These are phyloP conservation scores for Meghimatium bilineatum DNA, from an alignment of 2,888 invertebrate genomes.

Conservation along the genomic window DNA sequence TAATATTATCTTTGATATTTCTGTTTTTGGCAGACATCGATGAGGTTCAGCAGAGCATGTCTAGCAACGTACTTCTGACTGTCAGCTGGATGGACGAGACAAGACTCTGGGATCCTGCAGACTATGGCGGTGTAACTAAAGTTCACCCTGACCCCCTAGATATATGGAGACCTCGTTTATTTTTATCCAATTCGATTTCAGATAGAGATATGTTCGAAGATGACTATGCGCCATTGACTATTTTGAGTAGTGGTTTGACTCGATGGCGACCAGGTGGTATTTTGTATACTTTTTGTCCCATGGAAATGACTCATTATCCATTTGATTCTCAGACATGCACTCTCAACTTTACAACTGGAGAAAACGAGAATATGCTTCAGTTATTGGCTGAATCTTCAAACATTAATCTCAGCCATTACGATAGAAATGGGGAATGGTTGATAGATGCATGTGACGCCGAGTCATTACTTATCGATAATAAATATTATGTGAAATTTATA, in stretches of 20 bases:
- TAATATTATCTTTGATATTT: background rate
- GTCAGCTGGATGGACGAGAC: slow-evolving; percentile 42
- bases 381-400: background rate
- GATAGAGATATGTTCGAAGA: slow-evolving; percentile 31
- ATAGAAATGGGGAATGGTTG: slow-evolving; percentile 27
- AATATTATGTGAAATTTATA: slow-evolving; percentile 2
- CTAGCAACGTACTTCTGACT: background rate
- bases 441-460: background rate
- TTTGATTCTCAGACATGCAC: slow-evolving; percentile 49
- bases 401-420: background rate
- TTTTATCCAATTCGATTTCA: slow-evolving; percentile 32
- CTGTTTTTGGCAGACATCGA: slow-evolving; percentile 2
- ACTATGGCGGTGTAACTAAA: slow-evolving; percentile 27
- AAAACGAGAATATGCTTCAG: background rate
- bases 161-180: slow-evolving; percentile 44
- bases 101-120: slow-evolving; percentile 22
- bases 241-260: slow-evolving; percentile 21
- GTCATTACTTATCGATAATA: background rate
- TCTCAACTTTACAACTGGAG: slow-evolving; percentile 42
- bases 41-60: slow-evolving; percentile 20
- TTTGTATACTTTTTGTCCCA: slow-evolving; percentile 24
- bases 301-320: slow-evolving; percentile 50
- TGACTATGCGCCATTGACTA: slow-evolving; percentile 24
- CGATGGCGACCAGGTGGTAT: slow-evolving; percentile 37
- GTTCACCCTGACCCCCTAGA: slow-evolving; percentile 12